phyloP scores from a whole-genome alignment of 2,113 vertebrate species.

The Cebidichthys violaceus region DNA sequence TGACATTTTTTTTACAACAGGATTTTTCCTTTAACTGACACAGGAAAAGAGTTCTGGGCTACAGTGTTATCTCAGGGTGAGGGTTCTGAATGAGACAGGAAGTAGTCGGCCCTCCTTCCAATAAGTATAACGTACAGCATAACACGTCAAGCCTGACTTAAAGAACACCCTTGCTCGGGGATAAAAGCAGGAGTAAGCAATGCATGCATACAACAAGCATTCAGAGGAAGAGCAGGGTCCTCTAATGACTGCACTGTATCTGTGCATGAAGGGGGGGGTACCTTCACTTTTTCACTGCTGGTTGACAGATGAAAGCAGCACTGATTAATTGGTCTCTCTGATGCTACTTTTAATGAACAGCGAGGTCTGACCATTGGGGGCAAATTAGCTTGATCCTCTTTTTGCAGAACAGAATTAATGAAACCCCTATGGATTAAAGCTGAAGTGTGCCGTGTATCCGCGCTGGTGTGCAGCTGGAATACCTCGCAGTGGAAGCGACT shows the following conservation, averaged over 20 bases:
- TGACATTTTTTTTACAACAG: background rate
- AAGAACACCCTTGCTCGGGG: constrained; percentile 15
- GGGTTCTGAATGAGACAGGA: constrained; percentile 1
- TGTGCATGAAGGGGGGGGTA: constrained; percentile 48
- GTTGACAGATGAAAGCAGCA: constrained; percentile 79
- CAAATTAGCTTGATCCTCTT: constrained; percentile 81
- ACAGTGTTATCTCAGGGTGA: background rate
- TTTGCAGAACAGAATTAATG: constrained; percentile 79
- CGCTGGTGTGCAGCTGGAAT: constrained; percentile 35
- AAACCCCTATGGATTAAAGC: constrained; percentile 70
- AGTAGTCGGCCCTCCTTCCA: constrained; percentile 12
- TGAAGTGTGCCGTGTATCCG: constrained; percentile 63
- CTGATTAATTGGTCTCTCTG: constrained; percentile 84
- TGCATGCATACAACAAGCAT: constrained; percentile 27
- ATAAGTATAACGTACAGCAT: constrained; percentile 36
- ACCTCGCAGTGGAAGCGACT: constrained; percentile 23
- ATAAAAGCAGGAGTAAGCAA: constrained; percentile 40
- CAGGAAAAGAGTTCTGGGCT: constrained; percentile 2
- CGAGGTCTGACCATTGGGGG: constrained; percentile 75
- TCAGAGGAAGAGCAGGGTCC: constrained; percentile 28
- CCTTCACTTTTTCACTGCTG: constrained; percentile 56
- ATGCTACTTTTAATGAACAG: constrained; percentile 84
- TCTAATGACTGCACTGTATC: constrained; percentile 62
- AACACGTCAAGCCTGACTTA: constrained; percentile 23
- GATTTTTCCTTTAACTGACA: background rate